Conservation (phyloP, 2,888 invertebrate species). For the Drosophila cognata region DNA sequence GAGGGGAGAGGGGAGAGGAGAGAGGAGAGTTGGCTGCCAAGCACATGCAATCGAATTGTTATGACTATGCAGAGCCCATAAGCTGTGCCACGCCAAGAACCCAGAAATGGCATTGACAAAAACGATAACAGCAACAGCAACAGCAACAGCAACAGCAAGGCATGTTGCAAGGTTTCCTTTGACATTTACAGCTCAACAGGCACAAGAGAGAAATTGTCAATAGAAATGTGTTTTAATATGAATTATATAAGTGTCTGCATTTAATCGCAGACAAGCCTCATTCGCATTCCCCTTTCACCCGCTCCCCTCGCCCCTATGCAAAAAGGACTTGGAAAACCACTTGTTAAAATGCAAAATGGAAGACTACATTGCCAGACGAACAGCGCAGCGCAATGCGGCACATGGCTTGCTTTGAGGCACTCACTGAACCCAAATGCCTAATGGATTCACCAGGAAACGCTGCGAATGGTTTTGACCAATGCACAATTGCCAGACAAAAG, state of each 20-base stretch:
- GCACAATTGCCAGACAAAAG: not conserved
- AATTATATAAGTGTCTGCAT: not conserved
- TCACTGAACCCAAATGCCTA: not conserved
- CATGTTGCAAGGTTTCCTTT: conserved; percentile 1
- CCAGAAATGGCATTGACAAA: conserved; percentile 7
- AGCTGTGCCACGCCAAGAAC: conserved; percentile 44
- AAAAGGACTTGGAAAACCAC: not conserved
- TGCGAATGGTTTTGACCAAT: not conserved
- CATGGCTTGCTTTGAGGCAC: not conserved
- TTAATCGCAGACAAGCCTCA: not conserved
- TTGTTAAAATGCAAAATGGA: not conserved
- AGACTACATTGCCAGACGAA: not conserved
- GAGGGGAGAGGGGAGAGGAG: too few species aligned
- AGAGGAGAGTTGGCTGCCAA: not conserved
- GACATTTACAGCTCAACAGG: conserved; percentile 3
- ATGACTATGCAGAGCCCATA: conserved; percentile 42
- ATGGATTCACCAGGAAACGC: not conserved
- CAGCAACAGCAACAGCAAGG: not conserved
- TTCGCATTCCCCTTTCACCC: not conserved
- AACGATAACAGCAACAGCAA: not conserved
- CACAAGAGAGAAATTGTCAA: not conserved
- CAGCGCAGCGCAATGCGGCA: not conserved
- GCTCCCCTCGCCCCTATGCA: not conserved
- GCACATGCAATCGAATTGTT: conserved; percentile 45
- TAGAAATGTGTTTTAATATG: not conserved